A percentile compares a stretch with the other conserved stretches of the same genome.
Conservation (phyloP, 2,888 invertebrate genomes). For the Harmothoe impar region DNA sequence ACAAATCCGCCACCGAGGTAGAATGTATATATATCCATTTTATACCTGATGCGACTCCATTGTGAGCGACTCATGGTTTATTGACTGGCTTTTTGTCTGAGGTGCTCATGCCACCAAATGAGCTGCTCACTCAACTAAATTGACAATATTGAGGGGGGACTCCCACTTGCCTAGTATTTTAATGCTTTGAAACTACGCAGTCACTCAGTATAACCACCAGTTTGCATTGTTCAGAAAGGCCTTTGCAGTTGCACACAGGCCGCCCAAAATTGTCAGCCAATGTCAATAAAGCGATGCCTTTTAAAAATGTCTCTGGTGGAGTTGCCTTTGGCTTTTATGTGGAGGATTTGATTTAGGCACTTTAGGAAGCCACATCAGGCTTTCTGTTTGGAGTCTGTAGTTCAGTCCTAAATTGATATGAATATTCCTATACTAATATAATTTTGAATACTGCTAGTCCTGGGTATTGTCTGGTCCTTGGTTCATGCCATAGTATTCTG, state of each 20-base stretch:
- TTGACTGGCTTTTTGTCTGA: not conserved
- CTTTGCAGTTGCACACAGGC: not conserved
- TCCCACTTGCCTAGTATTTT: not conserved
- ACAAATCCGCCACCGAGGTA: not conserved
- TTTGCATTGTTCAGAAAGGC: not conserved
- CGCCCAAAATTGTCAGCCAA: not conserved
- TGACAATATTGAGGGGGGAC: not conserved
- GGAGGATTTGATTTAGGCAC: not conserved
- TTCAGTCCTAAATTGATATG: not conserved
- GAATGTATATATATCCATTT: not conserved
- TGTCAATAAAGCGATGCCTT: constrained; percentile 3
- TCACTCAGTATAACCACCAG: not conserved
- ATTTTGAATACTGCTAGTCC: not conserved
- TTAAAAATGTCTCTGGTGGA: not conserved
- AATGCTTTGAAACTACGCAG: not conserved
- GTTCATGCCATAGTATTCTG: too few species aligned
- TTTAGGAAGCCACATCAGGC: not conserved
- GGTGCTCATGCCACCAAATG: not conserved
- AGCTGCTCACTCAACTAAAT: constrained; percentile 1
- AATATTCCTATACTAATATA: not conserved
- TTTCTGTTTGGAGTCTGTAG: not conserved
- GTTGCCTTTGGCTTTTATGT: not conserved
- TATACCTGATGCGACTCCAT: not conserved
- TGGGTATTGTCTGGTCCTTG: too few species aligned
- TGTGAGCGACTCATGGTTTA: constrained; percentile 1